Evolutionary conservation across 2,888 invertebrate genomes (phyloP), one percentile per base, ranked within the genome.

Genomic region (Orthosia gothica): DNA sequence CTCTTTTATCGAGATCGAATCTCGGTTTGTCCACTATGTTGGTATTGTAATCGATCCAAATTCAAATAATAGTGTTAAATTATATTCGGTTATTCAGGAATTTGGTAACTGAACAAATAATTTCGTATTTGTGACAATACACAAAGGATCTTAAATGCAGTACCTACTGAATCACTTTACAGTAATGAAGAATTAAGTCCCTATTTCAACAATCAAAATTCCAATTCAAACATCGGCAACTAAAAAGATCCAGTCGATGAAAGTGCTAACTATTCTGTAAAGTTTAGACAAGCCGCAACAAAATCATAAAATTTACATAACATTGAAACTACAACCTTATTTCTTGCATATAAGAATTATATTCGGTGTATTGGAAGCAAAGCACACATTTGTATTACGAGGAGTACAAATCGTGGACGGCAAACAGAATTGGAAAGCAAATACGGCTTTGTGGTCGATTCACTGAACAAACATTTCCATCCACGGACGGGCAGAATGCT

Each of bases 191-290:
- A 45, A 76, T 62, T 68, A 49, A 49, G 9, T 61, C 9, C 32
- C 54, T 18, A 32, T 57, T 57, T 57, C 52, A 78, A 63, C 68
- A 62, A 81, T 71, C 65, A 59, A 71, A 71, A 69, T 71, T 76
- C 50, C n/a, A 81, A 84, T 49, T 50, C 86, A 91, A 90, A 88
- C 86, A 87, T 87, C 86, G 85, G 86, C 81, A 65, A 72, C 75
- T 78, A 83, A 88, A 91, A 90, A 90, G 82, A 88, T 87, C 79
- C 76, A 81, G 81, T 83, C 84, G 77, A 90, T 86, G 83, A 89
- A 89, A 88, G 91, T 91, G 92, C 84, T 93, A 93, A 93, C 87
- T 85, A 87, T 85, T 86, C 70, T 80, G 85, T 88, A 90, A 91
- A 92, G 82, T 87, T 84, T 79, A 82, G 75, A 82, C 73, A 79